Evolutionary conservation across 2,113 vertebrate genomes (phyloP), one percentile per base, ranked within the genome.

Genomic region (Salvelinus sp.): DNA sequence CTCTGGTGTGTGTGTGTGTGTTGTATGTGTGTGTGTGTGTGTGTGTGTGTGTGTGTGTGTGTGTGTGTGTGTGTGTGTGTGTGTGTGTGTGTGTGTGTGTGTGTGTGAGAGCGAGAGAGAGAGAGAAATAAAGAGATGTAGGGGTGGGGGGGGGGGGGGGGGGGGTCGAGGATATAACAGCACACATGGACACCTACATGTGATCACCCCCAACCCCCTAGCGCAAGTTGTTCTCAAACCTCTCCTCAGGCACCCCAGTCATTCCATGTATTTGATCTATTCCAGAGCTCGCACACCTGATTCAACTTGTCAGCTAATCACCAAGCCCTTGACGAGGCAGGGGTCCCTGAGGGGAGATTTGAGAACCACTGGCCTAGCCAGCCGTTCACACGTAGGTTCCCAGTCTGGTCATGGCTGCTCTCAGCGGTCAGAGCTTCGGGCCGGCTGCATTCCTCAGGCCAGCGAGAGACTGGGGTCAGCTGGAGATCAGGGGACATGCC

Each of bases 391-490:
- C 82, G 74, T 20, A 78, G 84, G 83, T 80, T 82, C 58, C 7
- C 76, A 4, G 82, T 78, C 85, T 79, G 82, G 54, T 2, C 27
- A 67, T 69, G 70, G 75, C 74, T 78, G 25, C 75, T 80, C 75
- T 25, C 70, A 74, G 47, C 67, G 60, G 73, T 69, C 22, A 62
- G 18, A 47, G 50, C 3, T 73, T 64, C 3, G 25, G 25, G 58
- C 78, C 79, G 14, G 38, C 79, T 69, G 85, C 89, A 93, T 91
- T 90, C 89, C 90, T 85, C 90, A 82, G 72, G 74, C 47, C 30
- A 38, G 81, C 88, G 92, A 78, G 86, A 93, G 90, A 77, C 83
- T 86, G 79, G 82, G 86, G 87, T 91, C 84, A 48, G 33, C 68
- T 47, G 74, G 82, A 76, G 88, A 88, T 86, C 90, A 88, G 80